A percentile compares a stretch with the other conserved stretches of the same genome.
phyloP scores from a whole-genome alignment of 2,797 vertebrate genomes.

The Hylomyscus alleni region DNA sequence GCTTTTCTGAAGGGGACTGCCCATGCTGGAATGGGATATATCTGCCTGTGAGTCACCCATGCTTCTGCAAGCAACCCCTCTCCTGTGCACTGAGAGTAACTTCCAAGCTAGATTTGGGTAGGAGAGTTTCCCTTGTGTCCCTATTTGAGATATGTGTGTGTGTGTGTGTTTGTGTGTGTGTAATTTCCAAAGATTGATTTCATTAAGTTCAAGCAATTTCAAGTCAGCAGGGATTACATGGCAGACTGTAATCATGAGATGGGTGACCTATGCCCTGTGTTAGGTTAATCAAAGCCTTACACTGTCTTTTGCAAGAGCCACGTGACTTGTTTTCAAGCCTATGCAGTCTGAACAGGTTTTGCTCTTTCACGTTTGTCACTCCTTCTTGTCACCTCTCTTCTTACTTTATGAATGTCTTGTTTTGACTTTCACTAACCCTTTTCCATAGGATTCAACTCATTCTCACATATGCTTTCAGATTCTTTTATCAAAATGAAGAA shows the following conservation, averaged over 20 bases:
- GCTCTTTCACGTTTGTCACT: neutral
- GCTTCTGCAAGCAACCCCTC: neutral
- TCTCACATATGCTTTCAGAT: neutral
- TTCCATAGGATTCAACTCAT: slow-evolving; percentile 22
- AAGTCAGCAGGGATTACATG: neutral
- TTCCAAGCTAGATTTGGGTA: neutral
- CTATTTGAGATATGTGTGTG: too few species aligned
- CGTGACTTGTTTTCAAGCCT: neutral
- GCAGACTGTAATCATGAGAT: too few species aligned
- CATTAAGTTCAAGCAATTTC: neutral
- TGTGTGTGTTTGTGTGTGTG: too few species aligned
- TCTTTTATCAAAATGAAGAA: slow-evolving; percentile 27
- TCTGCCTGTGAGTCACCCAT: neutral
- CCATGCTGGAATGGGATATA: neutral
- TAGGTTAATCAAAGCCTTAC: neutral
- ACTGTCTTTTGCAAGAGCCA: neutral
- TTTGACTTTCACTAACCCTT: neutral
- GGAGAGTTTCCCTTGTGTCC: neutral
- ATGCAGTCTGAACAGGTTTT: neutral
- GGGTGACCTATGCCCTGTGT: neutral
- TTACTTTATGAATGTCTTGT: neutral
- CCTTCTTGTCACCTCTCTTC: neutral
- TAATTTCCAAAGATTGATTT: neutral
- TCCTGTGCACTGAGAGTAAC: neutral
- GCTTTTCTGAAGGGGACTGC: neutral